These are phyloP conservation scores for Leiothrix lutea DNA, from an alignment of 2,113 vertebrate species.

Conservation along the genomic window DNA sequence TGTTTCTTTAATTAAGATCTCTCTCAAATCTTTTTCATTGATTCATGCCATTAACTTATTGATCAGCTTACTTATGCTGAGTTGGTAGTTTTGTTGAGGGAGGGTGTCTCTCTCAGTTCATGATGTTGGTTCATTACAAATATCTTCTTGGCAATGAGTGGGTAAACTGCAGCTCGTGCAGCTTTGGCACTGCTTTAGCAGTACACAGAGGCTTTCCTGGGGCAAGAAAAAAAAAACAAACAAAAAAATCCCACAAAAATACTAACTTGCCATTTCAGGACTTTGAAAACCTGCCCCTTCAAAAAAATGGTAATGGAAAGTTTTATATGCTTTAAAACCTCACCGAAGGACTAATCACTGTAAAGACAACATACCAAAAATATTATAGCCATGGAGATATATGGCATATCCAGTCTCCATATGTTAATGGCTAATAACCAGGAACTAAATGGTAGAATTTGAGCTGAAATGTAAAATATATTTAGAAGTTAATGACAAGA, in stretches of 20 bases:
- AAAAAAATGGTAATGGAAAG: neutral
- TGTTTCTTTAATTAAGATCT: conserved; percentile 98
- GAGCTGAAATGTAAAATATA: neutral
- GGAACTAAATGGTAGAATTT: neutral
- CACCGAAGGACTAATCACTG: neutral
- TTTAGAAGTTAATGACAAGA: neutral
- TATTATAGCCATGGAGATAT: neutral
- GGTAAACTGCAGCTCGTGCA: neutral
- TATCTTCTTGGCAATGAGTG: neutral
- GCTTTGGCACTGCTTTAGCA: neutral
- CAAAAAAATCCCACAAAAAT: neutral
- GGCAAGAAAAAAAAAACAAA: neutral
- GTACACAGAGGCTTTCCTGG: neutral
- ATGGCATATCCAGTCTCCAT: neutral
- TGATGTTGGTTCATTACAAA: neutral
- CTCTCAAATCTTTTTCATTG: conserved; percentile 86
- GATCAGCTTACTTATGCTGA: conserved; percentile 81
- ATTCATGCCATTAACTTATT: conserved; percentile 89
- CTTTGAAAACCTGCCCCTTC: neutral
- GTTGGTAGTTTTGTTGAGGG: conserved; percentile 65
- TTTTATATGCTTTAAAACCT: neutral
- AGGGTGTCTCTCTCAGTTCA: neutral
- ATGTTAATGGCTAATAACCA: neutral
- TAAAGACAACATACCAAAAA: neutral
- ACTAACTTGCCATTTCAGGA: neutral